These are phyloP conservation scores for Melinaea menophilus DNA, from an alignment of 2,888 invertebrate species.

Conservation along the genomic window DNA sequence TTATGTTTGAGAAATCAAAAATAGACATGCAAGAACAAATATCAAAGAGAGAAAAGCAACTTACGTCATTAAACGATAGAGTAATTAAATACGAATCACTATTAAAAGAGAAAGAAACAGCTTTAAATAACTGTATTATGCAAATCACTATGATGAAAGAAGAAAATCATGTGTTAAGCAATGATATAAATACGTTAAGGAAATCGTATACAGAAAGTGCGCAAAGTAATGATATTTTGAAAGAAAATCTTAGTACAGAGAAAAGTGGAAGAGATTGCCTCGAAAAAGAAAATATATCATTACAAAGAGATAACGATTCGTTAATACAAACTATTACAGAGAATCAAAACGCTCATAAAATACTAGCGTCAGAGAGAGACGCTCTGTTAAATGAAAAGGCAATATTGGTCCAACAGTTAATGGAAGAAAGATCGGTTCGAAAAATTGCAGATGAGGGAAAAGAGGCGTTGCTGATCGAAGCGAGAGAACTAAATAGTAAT, in stretches of 20 bases:
- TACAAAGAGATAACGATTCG: conserved; percentile 32
- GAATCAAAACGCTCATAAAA: conserved; percentile 27
- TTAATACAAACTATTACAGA: conserved; percentile 21
- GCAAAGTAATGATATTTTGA: conserved; percentile 24
- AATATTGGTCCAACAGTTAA: conserved; percentile 32
- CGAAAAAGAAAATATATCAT: conserved; percentile 34
- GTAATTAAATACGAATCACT: conserved; percentile 27
- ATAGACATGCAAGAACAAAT: conserved; percentile 38
- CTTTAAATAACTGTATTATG: conserved; percentile 19
- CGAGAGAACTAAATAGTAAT: conserved; percentile 28
- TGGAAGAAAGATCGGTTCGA: conserved; percentile 38
- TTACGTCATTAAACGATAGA: conserved; percentile 33
- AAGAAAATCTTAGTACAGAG: conserved; percentile 23
- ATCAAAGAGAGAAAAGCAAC: conserved; percentile 38
- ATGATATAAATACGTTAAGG: conserved; percentile 20
- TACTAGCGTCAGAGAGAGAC: conserved; percentile 37
- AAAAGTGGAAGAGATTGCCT: conserved; percentile 29
- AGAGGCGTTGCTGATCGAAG: conserved; percentile 30
- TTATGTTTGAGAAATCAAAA: conserved; percentile 43
- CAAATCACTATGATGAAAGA: conserved; percentile 22
- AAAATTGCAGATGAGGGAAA: conserved; percentile 35
- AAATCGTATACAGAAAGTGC: conserved; percentile 26
- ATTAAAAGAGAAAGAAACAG: conserved; percentile 28
- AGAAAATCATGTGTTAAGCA: conserved; percentile 19
- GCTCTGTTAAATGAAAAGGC: conserved; percentile 35